Base-by-base conservation (phyloP, 1,140 invertebrate species). In the Teleogryllus occipitalis region DNA sequence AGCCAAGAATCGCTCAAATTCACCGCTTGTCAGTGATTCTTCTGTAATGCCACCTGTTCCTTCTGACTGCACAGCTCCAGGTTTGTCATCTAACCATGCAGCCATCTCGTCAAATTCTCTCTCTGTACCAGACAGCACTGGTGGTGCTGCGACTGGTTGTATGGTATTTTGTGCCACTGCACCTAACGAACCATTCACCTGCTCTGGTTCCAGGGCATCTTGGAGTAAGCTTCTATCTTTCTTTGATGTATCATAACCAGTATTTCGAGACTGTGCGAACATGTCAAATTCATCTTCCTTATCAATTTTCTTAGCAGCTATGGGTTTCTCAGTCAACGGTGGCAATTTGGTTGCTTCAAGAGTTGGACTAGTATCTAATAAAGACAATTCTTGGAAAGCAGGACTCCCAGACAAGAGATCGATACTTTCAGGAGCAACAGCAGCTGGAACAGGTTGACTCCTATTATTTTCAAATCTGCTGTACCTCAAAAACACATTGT, bases 41-140 rank as follows among this genome's bases (percentile, higher is more conserved):
- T 93, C 91, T 21, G 86, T 84, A 10, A 82, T 79, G 78, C 83
- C 83, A 74, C 81, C 79, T 80, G 81, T 82, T 46, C 82, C 84
- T 49, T 81, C 83, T 65, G 81, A 84, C 78, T 85, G 83, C 80
- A 81, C 27, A 39, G 27, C 18, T 88, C 88, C 89, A 87, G 91
- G 90, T 85, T 88, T 88, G 82, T 88, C 91, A 84, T 90, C 91
- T 83, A 97, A 90, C 96, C 96, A 98, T 84, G 94, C 93, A 83
- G 95, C 95, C 91, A 97, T 97, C 88, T 97, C 96, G 89, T 95
- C 95, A 89, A 97, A 95, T 87, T 97, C 96, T 86, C 92, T 92
- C 84, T 96, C 93, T 87, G 92, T 92, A 82, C 10, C 54, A 14
- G 54, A 18, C 54, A 65, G 54, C 10, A 10, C 18, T 18, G 10